Conservation (phyloP, 2,888 invertebrate species). For the Harmothoe impar region DNA sequence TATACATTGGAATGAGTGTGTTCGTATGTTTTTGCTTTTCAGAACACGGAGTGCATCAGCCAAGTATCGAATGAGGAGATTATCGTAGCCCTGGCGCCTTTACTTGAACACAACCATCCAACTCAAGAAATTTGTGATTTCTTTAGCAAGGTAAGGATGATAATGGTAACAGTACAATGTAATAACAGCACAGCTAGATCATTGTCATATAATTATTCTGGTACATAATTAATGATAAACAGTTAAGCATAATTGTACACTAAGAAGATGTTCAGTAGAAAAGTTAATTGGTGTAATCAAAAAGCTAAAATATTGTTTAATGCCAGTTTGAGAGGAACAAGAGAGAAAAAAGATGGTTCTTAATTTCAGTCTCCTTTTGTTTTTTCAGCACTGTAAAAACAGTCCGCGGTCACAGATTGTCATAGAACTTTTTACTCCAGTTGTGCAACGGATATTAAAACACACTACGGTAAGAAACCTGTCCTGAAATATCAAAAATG, state of each 20-base stretch:
- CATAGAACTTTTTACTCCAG: constrained; percentile 88
- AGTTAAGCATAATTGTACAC: not conserved
- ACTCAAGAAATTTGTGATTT: constrained; percentile 87
- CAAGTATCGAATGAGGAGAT: constrained; percentile 84
- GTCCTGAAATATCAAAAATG: not conserved
- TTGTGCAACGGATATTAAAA: constrained; percentile 90
- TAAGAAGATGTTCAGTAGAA: too few species aligned
- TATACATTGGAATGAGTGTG: not conserved
- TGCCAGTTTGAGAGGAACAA: too few species aligned
- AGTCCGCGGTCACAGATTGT: constrained; percentile 89
- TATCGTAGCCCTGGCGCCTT: constrained; percentile 86
- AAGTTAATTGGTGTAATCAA: too few species aligned
- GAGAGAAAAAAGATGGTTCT: too few species aligned
- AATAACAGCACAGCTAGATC: too few species aligned
- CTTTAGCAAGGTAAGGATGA: constrained; percentile 84
- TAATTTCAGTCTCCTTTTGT: not conserved
- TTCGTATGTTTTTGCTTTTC: constrained; percentile 63
- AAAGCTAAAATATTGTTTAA: too few species aligned
- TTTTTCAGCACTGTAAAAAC: constrained; percentile 86
- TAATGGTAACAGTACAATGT: too few species aligned
- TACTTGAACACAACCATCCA: constrained; percentile 88
- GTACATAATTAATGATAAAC: not conserved
- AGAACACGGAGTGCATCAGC: constrained; percentile 82
- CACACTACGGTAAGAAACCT: constrained; percentile 87
- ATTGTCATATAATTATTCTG: not conserved